Percentiles rank a stretch among this genome's conserved stretches.
These are phyloP conservation scores for Nomia melanderi DNA, from an alignment of 1,140 invertebrate species.

Conservation along the genomic window DNA sequence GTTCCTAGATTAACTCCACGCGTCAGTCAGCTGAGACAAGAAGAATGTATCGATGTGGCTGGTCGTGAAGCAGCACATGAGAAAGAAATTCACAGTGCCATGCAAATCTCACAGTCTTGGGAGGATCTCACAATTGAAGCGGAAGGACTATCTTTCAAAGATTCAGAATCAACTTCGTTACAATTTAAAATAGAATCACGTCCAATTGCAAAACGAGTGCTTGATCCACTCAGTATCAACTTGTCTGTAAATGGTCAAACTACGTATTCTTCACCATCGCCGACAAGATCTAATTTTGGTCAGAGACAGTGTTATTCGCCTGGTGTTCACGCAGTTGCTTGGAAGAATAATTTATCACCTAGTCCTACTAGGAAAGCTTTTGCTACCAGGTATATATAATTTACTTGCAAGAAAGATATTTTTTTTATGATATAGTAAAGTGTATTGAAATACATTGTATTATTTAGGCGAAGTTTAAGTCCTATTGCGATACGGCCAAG, in stretches of 20 bases:
- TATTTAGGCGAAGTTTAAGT: slow-evolving; percentile 87
- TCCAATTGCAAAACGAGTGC: slow-evolving; percentile 74
- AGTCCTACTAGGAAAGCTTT: slow-evolving; percentile 91
- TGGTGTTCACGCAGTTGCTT: slow-evolving; percentile 82
- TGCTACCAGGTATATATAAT: slow-evolving; percentile 82
- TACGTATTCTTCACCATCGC: slow-evolving; percentile 85
- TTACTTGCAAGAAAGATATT: slow-evolving; percentile 10
- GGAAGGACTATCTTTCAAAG: slow-evolving; percentile 80
- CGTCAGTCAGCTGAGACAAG: slow-evolving; percentile 92
- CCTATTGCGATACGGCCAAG: slow-evolving; percentile 89
- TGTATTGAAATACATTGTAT: background rate
- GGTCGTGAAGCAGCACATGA: slow-evolving; percentile 94
- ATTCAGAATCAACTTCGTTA: slow-evolving; percentile 75
- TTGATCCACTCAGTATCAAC: slow-evolving; percentile 78
- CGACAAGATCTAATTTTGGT: slow-evolving; percentile 82
- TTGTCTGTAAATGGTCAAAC: slow-evolving; percentile 75
- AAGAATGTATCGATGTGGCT: slow-evolving; percentile 91
- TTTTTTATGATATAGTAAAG: background rate
- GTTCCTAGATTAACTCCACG: slow-evolving; percentile 88
- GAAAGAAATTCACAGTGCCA: slow-evolving; percentile 91
- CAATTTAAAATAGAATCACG: slow-evolving; percentile 74
- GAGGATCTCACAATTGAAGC: slow-evolving; percentile 91
- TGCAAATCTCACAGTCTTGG: slow-evolving; percentile 95
- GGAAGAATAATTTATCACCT: slow-evolving; percentile 86
- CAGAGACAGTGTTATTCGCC: slow-evolving; percentile 85